phyloP scores from a whole-genome alignment of 2,888 invertebrate genomes.

The Chalcosyrphus nemorum region DNA sequence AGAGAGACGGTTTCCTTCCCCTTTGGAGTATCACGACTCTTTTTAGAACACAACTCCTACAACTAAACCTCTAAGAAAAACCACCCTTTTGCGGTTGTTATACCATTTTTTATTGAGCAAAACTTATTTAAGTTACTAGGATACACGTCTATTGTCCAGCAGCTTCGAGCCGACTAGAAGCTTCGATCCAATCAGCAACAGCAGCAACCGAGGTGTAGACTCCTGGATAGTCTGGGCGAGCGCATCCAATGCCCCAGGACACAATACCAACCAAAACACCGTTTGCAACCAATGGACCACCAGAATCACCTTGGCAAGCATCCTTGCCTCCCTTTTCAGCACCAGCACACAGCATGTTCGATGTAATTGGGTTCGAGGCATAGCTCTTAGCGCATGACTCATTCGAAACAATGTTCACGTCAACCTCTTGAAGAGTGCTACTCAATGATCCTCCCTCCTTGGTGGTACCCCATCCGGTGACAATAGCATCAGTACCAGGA shows the following conservation, averaged over 20 bases:
- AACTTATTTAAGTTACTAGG: too few relatives aligned
- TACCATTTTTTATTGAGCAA: too few relatives aligned
- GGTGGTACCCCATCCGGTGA: constrained; percentile 79
- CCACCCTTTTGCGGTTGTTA: too few relatives aligned
- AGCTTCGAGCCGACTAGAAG: too few relatives aligned
- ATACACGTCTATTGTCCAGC: too few relatives aligned
- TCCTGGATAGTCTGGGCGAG: constrained; percentile 77
- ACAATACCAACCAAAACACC: constrained; percentile 77
- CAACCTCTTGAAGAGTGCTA: constrained; percentile 20
- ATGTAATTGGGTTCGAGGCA: constrained; percentile 70
- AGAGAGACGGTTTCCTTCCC: too few relatives aligned
- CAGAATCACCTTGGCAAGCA: constrained; percentile 79
- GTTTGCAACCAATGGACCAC: constrained; percentile 78
- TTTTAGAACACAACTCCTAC: too few relatives aligned
- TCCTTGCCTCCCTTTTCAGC: constrained; percentile 76
- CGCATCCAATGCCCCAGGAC: constrained; percentile 80
- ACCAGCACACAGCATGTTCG: constrained; percentile 79
- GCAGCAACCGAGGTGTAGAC: constrained; percentile 45
- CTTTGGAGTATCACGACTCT: too few relatives aligned
- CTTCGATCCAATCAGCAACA: too few relatives aligned
- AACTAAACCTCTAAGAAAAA: too few relatives aligned
- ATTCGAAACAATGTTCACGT: constrained; percentile 81
- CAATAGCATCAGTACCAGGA: constrained; percentile 75
- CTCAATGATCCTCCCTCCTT: constrained; percentile 75
- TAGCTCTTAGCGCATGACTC: constrained; percentile 79